A percentile compares a stretch with the other conserved stretches of the same genome.
Evolutionary conservation across 92 coral and sea anemone genomes (phyloP).

Genomic region (Siderastrea radians): DNA sequence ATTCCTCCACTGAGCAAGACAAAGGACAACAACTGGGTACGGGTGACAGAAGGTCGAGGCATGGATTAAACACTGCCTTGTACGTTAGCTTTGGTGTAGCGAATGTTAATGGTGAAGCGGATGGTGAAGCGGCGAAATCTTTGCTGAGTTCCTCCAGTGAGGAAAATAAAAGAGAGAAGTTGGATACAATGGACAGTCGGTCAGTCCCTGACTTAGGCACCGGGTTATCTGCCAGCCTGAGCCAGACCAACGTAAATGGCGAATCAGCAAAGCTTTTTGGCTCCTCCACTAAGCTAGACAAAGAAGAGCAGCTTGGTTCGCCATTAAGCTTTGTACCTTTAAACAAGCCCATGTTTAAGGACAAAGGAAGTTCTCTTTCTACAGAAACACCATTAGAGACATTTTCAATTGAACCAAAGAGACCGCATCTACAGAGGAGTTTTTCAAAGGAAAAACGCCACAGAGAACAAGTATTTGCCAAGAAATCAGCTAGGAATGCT

Average conservation of each 20-base stretch:
- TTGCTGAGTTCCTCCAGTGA: background rate
- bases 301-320: background rate
- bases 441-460: constrained; percentile 31
- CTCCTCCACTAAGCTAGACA: background rate
- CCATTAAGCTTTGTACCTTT: background rate
- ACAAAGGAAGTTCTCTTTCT: background rate
- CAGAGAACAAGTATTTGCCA: constrained; percentile 13
- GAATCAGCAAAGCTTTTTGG: background rate
- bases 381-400: background rate
- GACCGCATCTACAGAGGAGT: background rate
- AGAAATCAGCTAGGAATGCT: background rate
- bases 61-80: background rate
- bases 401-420: background rate
- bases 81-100: background rate
- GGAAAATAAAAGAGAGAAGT: background rate
- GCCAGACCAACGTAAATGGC: background rate
- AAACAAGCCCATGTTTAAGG: background rate
- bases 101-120: background rate
- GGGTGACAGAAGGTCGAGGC: background rate
- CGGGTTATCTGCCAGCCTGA: background rate
- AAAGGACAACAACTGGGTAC: background rate
- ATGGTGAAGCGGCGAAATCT: background rate
- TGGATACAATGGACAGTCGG: background rate
- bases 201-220: background rate
- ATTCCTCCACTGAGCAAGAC: background rate